Conservation (phyloP, 2,888 invertebrate genomes). For the Liodrosophila aerea region DNA sequence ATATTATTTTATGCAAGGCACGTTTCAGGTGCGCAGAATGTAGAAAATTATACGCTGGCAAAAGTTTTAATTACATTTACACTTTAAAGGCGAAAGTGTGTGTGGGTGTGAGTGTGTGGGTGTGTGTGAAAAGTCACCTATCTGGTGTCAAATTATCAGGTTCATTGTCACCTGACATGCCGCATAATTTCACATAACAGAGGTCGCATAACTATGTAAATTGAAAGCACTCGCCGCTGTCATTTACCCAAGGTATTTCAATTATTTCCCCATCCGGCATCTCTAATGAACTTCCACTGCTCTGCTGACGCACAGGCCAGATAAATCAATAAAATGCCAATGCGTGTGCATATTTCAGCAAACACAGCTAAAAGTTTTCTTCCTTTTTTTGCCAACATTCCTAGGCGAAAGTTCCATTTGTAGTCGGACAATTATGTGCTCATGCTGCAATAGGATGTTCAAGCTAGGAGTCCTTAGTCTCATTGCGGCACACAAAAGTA, state of each 20-base stretch:
- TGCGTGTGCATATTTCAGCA: slow-evolving; percentile 47
- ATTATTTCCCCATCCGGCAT: slow-evolving; percentile 48
- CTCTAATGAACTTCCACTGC: slow-evolving; percentile 47
- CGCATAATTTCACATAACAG: slow-evolving; percentile 3
- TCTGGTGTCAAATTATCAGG: slow-evolving; percentile 14
- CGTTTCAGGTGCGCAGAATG: slow-evolving; percentile 46
- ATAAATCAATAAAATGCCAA: slow-evolving; percentile 73
- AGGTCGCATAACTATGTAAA: slow-evolving; percentile 28
- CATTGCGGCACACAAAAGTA: slow-evolving; percentile 53
- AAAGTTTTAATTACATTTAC: slow-evolving; percentile 73
- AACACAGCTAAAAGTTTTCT: not conserved
- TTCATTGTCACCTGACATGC: slow-evolving; percentile 27
- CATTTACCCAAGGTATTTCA: slow-evolving; percentile 46
- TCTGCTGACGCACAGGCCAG: slow-evolving; percentile 26
- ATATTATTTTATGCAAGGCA: slow-evolving; percentile 54
- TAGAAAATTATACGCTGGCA: slow-evolving; percentile 3
- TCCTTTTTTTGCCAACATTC: slow-evolving; percentile 20
- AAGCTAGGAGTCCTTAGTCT: too few relatives aligned
- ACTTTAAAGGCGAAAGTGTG: slow-evolving; percentile 47
- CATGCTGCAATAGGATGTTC: slow-evolving; percentile 27
- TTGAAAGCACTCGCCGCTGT: too few relatives aligned
- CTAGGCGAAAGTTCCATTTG: slow-evolving; percentile 6
- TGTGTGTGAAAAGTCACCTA: slow-evolving; percentile 22
- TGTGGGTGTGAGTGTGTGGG: slow-evolving; percentile 23
- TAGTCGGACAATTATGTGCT: slow-evolving; percentile 34